These are phyloP conservation scores for Pao palembangensis DNA, from an alignment of 2,113 vertebrate species.

Conservation along the genomic window DNA sequence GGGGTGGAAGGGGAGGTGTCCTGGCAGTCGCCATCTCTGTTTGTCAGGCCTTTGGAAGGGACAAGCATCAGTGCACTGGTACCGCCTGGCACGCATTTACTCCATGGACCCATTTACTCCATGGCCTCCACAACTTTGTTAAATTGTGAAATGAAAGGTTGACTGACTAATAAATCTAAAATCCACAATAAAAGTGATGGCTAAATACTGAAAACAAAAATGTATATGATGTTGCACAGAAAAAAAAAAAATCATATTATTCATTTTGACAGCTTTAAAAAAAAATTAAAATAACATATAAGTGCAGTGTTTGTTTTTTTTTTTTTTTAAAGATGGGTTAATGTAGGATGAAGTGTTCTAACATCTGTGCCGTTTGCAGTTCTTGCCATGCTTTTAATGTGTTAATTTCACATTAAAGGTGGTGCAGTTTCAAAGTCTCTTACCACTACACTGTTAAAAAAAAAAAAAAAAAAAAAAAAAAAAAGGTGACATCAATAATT, in stretches of 20 bases:
- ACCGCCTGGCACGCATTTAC: conserved; percentile 56
- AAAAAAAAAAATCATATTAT: too few species aligned
- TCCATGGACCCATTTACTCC: conserved; percentile 44
- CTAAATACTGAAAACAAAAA: too few species aligned
- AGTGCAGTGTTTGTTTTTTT: not conserved
- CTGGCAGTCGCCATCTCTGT: conserved; percentile 50
- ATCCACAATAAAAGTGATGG: too few species aligned
- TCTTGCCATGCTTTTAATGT: conserved; percentile 36
- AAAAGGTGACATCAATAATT: conserved; percentile 44
- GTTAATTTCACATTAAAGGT: conserved; percentile 50
- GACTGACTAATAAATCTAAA: not conserved
- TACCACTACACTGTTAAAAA: conserved; percentile 42
- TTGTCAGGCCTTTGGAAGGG: conserved; percentile 53
- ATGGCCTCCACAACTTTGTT: not conserved
- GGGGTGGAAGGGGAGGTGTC: conserved; percentile 23
- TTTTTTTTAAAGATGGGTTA: too few species aligned
- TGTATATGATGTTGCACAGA: too few species aligned
- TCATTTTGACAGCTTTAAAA: too few species aligned
- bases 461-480: conserved; percentile 1
- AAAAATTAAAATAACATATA: not conserved
- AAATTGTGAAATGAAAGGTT: too few species aligned
- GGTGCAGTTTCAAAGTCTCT: conserved; percentile 40
- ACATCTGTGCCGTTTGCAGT: not conserved
- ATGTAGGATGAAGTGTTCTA: too few species aligned
- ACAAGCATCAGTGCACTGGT: conserved; percentile 48